Percentiles rank a stretch among this genome's conserved stretches.
These are phyloP conservation scores for Eurytoma californica DNA, from an alignment of 2,888 invertebrate species.

Conservation along the genomic window DNA sequence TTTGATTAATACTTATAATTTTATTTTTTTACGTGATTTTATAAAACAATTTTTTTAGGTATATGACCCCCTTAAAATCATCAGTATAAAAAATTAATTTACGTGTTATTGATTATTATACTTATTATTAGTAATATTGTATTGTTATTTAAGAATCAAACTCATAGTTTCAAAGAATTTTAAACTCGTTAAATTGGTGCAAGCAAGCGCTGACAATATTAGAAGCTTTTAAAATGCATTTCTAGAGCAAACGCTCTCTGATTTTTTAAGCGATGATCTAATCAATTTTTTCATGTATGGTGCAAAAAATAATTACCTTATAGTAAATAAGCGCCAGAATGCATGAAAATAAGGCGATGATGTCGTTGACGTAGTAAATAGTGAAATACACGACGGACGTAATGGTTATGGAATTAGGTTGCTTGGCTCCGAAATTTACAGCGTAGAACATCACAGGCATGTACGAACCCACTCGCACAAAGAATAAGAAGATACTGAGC, in stretches of 20 bases:
- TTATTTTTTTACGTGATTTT: no score
- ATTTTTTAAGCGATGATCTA: not conserved
- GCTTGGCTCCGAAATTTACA: not conserved
- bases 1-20: no score
- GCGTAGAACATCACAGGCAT: not conserved
- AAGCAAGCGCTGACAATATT: no score
- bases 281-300: not conserved
- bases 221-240: not conserved
- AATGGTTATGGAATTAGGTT: not conserved
- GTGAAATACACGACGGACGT: not conserved
- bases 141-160: no score
- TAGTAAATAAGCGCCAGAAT: not conserved
- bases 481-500: slow-evolving; percentile 16
- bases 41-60: no score
- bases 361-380: not conserved
- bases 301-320: slow-evolving; percentile 3
- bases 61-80: no score
- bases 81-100: no score
- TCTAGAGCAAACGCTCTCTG: not conserved
- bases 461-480: not conserved
- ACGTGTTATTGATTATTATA: no score
- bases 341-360: not conserved
- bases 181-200: no score
- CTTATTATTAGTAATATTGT: no score
- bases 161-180: no score